Evolutionary conservation across 2,113 vertebrate genomes (phyloP), one percentile per base, ranked within the genome.

Genomic region (Mormyrus lacerda): DNA sequence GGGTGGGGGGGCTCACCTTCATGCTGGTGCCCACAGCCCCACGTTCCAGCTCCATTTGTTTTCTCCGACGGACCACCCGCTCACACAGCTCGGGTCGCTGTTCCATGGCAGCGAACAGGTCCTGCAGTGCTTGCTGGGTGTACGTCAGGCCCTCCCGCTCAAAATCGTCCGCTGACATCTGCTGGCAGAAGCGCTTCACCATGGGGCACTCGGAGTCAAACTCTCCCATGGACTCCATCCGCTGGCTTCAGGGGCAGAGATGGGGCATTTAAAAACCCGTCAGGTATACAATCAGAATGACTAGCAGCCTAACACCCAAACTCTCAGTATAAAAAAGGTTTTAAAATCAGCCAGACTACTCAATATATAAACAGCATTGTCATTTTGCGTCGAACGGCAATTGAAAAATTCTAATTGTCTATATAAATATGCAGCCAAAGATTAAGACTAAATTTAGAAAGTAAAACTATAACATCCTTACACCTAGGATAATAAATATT

Each of bases 161-260:
- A 48, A 94, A 96, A 8, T 91, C 92, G 21, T 94, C 92, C 42
- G 51, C 87, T 0, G 94, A 94, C 65, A 95, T 91, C 90, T 89
- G 93, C 90, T 90, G 89, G 89, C 95, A 95, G 86, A 95, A 95
- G 2, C 89, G 91, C 45, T 91, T 21, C 0, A 42, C 83, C 90
- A 92, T 92, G 0, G 94, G 93, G 3, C 89, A 87, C 89, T 95
- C 91, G 0, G 21, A 35, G 90, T 94, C 94, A 85, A 92, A 94
- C 87, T 94, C 93, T 17, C 92, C 95, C 89, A 94, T 87, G 86
- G 85, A 76, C 88, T 94, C 94, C 93, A 93, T 95, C n/a, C n/a
- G 42, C 27, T 19, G 10, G 17, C 2, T n/a, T 51, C 55, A 21
- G 53, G 39, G 55, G 21, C n/a, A 35, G 24, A n/a, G 48, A 47